phyloP scores from a whole-genome alignment of 2,797 vertebrate species.

The Coregonus suidteri region DNA sequence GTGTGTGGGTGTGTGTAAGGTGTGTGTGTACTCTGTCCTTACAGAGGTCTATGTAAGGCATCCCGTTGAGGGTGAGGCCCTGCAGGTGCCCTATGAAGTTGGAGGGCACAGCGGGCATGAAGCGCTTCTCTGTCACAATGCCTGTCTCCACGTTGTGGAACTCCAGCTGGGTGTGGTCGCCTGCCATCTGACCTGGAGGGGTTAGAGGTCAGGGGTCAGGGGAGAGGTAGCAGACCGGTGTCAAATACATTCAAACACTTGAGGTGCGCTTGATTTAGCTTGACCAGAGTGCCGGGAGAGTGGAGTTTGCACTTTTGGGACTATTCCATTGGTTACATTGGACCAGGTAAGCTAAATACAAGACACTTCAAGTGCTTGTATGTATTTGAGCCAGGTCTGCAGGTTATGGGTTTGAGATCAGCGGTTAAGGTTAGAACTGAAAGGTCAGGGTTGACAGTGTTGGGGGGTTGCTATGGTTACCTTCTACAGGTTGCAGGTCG shows the following conservation, averaged over 20 bases:
- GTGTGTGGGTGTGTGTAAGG: neutral
- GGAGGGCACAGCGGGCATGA: conserved; percentile 94
- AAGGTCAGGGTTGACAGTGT: neutral
- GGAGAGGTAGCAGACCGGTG: neutral
- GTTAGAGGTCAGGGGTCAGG: neutral
- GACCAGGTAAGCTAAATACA: neutral
- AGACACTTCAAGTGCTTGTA: neutral
- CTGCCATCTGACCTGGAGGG: conserved; percentile 93
- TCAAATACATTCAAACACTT: neutral
- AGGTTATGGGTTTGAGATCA: neutral
- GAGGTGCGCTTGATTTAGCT: neutral
- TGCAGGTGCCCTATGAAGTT: conserved; percentile 99
- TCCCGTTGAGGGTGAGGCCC: conserved; percentile 96
- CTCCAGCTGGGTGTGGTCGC: conserved; percentile 96
- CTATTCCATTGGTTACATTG: neutral
- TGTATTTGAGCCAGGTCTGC: neutral
- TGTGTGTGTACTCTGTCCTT: conserved; percentile 43
- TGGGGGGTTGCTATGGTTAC: conserved; percentile 70
- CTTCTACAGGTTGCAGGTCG: conserved; percentile 96
- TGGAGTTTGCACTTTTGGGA: neutral
- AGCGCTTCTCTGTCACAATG: conserved; percentile 96
- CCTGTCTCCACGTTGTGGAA: conserved; percentile 99
- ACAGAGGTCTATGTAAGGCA: conserved; percentile 99
- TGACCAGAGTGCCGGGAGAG: neutral
- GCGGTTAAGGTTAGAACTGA: neutral